Evolutionary conservation across 1,140 invertebrate species (phyloP).

Genomic region (Drosophila kikkawai): DNA sequence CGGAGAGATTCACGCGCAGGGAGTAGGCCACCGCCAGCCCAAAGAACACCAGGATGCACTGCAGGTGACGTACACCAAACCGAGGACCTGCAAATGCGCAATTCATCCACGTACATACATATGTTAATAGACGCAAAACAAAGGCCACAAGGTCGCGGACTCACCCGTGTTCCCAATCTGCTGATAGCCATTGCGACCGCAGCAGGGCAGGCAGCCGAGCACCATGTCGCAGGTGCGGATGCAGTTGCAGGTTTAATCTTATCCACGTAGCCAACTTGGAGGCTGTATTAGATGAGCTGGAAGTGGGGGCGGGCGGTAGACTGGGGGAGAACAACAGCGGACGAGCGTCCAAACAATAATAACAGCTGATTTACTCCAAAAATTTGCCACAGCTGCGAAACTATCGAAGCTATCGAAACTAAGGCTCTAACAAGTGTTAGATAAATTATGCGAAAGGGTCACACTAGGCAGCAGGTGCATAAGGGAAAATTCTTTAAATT

Average conservation of each 20-base stretch:
- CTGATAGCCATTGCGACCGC: slow-evolving; percentile 68
- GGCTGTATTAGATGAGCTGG: slow-evolving; percentile 13
- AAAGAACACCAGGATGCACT: slow-evolving; percentile 88
- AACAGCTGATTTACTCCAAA: slow-evolving; percentile 14
- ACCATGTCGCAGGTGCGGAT: slow-evolving; percentile 49
- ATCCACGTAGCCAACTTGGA: slow-evolving; percentile 48
- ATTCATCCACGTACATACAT: background rate
- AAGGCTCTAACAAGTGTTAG: slow-evolving; percentile 26
- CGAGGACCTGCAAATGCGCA: slow-evolving; percentile 60
- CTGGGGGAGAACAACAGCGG: slow-evolving; percentile 2
- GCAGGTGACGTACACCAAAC: slow-evolving; percentile 88
- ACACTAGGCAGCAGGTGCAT: background rate
- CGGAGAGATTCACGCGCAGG: slow-evolving; percentile 89
- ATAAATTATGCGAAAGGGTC: background rate
- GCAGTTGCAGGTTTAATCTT: slow-evolving; percentile 7
- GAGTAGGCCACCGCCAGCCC: slow-evolving; percentile 88
- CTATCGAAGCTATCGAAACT: slow-evolving; percentile 22
- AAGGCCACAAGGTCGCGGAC: slow-evolving; percentile 6
- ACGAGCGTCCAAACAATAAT: slow-evolving; percentile 28
- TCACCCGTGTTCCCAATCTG: slow-evolving; percentile 69
- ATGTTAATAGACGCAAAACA: background rate
- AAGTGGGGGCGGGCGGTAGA: background rate
- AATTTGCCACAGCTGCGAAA: background rate
- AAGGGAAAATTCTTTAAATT: background rate
- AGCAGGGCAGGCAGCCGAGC: slow-evolving; percentile 64